phyloP scores from a whole-genome alignment of 2,797 vertebrate species.

The Atherinosoma microstoma region DNA sequence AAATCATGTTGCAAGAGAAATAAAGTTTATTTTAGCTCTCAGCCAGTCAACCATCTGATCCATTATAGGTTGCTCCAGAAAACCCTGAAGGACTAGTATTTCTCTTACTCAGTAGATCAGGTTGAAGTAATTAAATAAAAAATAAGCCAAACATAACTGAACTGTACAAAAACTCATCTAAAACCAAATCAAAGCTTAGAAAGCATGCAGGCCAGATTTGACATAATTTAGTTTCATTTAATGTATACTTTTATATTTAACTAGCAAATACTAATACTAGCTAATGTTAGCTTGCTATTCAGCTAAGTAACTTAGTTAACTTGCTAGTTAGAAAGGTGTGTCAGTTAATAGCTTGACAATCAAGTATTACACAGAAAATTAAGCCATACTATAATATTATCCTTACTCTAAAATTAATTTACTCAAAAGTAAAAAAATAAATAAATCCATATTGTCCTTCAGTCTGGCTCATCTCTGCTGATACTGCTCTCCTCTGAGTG shows the following conservation, averaged over 20 bases:
- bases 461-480: constrained; percentile 33
- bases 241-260: neutral
- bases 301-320: neutral
- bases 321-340: neutral
- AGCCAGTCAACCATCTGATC: neutral
- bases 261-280: neutral
- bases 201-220: neutral
- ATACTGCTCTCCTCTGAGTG: constrained; percentile 41
- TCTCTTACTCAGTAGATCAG: neutral
- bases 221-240: neutral
- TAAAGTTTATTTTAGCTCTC: neutral
- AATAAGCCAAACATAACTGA: neutral
- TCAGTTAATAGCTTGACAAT: neutral
- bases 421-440: neutral
- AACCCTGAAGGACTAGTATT: neutral
- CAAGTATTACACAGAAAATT: neutral
- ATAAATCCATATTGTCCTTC: constrained; percentile 4
- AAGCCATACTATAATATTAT: neutral
- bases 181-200: neutral
- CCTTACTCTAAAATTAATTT: constrained; percentile 1
- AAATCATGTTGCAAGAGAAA: neutral
- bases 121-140: too few relatives aligned
- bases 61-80: neutral
- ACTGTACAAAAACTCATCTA: neutral
- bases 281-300: neutral